phyloP scores from a whole-genome alignment of 2,797 vertebrate species.

The Gallirallus australis region DNA sequence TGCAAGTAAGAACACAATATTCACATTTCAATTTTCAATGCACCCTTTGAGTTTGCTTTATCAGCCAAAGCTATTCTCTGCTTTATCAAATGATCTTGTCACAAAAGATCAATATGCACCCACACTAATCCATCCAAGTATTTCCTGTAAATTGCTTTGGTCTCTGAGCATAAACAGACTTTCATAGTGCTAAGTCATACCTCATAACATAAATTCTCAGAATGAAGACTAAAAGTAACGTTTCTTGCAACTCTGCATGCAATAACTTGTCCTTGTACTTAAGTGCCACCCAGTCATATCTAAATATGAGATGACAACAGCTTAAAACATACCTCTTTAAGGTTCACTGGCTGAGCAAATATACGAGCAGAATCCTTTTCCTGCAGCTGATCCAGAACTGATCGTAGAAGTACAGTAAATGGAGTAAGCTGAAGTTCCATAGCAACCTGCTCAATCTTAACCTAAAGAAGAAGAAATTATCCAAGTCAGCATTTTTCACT shows the following conservation, averaged over 20 bases:
- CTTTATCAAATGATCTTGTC: neutral
- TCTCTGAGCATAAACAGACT: neutral
- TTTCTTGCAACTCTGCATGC: neutral
- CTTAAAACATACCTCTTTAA: conserved; percentile 86
- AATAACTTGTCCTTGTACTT: neutral
- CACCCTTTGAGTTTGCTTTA: accelerated
- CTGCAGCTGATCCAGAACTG: conserved; percentile 92
- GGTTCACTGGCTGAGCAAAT: conserved; percentile 93
- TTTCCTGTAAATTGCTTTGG: neutral
- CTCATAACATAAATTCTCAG: neutral
- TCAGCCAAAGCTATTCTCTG: neutral
- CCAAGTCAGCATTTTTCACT: neutral
- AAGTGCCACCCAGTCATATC: neutral
- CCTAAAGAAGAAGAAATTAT: conserved; percentile 73
- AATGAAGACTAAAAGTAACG: neutral
- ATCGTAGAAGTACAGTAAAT: conserved; percentile 90
- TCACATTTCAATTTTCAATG: neutral
- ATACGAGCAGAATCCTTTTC: conserved; percentile 93
- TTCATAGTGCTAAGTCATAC: neutral
- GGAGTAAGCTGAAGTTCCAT: conserved; percentile 94
- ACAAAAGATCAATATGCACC: neutral
- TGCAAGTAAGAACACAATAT: neutral
- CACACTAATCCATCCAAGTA: neutral
- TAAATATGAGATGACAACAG: neutral
- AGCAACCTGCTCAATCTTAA: conserved; percentile 92